Base-by-base conservation (phyloP, 64 coral and sea anemone species). In the Hydrozoanthus tunicans region DNA sequence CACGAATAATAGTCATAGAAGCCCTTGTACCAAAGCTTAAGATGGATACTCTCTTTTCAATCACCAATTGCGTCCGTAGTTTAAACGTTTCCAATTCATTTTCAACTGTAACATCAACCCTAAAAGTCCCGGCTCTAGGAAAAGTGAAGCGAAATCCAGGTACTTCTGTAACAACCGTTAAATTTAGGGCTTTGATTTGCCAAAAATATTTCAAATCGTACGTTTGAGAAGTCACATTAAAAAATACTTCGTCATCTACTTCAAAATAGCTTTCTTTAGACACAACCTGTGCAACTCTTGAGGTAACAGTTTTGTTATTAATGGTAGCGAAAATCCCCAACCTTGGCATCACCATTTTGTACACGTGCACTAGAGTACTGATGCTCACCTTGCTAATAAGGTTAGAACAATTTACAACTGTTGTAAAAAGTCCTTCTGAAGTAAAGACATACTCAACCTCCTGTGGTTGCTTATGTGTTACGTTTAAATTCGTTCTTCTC, bases 151-250 rank as follows among this genome's bases (percentile, higher is more conserved):
- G 12, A 60, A 74, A 75, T 25, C 51, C 13, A 11, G 68, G 68
- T 59, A 73, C 12, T 74, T 11, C 74, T 13, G 68, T 88, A 3
- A 56, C 53, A 73, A 75, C 51, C 15, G 69, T 74, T 14, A 60
- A 56, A 56, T 88, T 88, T 9, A 88, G 13, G 2, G 24, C 24
- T 88, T 88, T 88, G 70, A 88, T 73, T 73, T 88, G 84, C 84
- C 70, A 88, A 4, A 74, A 51, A 60, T 88, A 88, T 14, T 14
- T 70, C 23, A 88, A 1, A 25, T 88, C 84, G 54, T 88, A 88
- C 69, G 51, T 88, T 73, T 88, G 84, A 58, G 84, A 73, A 14
- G 84, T 88, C 68, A 88, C 55, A 7, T 75, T 54, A 75, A 88
- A 88, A 59, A 15, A 7, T 7, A 88, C 68, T 75, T 57, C 13